A percentile compares a stretch with the other conserved stretches of the same genome.
Conservation (phyloP, 2,113 vertebrate species). For the Tinamus guttatus region DNA sequence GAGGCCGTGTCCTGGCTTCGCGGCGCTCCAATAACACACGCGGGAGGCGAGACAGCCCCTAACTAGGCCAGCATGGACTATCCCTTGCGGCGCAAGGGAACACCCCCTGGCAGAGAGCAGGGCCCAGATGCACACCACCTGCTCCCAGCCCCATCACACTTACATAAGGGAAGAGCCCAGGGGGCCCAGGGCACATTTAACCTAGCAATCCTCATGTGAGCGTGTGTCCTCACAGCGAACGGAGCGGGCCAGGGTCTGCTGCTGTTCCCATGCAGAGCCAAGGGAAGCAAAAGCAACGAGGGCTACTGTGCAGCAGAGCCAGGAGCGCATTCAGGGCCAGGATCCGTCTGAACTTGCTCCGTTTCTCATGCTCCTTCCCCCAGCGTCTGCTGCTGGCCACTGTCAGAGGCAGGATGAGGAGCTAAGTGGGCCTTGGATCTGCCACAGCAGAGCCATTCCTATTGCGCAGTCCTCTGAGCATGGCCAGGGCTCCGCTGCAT, state of each 20-base stretch:
- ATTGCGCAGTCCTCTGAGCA: background rate
- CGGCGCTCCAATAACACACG: background rate
- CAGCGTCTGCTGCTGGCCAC: background rate
- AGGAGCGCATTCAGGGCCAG: background rate
- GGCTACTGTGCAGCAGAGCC: background rate
- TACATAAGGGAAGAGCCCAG: conserved; percentile 15
- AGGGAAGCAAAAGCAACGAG: background rate
- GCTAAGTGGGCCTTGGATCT: background rate
- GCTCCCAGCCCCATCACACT: background rate
- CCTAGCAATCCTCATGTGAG: background rate
- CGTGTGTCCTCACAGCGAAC: fast-evolving
- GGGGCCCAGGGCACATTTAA: background rate
- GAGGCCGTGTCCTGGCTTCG: fast-evolving
- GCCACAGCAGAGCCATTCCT: background rate
- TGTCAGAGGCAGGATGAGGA: conserved; percentile 10
- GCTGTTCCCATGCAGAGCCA: background rate
- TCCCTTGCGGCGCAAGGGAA: background rate
- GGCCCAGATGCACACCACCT: conserved; percentile 32
- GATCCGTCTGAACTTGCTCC: background rate
- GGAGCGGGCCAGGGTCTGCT: background rate
- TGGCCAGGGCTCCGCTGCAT: background rate
- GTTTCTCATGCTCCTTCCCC: background rate
- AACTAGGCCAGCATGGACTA: background rate
- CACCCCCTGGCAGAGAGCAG: conserved; percentile 15
- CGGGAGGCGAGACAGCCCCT: background rate